Evolutionary conservation across 1,140 invertebrate species (phyloP).

Genomic region (Nasonia giraulti): DNA sequence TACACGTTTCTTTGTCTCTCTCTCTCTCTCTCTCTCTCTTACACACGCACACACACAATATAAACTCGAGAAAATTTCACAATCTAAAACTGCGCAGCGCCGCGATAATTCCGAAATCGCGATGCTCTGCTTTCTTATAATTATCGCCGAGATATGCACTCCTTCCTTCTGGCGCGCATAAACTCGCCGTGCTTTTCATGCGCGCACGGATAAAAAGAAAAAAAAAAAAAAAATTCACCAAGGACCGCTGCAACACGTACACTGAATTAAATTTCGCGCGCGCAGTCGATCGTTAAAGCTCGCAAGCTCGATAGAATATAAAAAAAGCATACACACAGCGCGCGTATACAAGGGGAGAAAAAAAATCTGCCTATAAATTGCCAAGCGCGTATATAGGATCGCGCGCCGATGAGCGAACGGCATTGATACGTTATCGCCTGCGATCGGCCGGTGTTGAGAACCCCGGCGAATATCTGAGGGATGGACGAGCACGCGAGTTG

Average conservation of each 20-base stretch:
- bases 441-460: slow-evolving; percentile 61
- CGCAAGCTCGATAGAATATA: neutral
- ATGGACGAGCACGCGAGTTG: slow-evolving; percentile 71
- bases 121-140: neutral
- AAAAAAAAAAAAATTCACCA: neutral
- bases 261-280: slow-evolving; percentile 1
- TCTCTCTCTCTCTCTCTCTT: too few species aligned
- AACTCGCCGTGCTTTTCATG: too few species aligned
- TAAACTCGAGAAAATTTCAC: too few species aligned
- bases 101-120: neutral
- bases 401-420: neutral
- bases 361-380: slow-evolving; percentile 6
- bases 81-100: too few species aligned
- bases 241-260: neutral
- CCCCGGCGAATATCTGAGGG: slow-evolving; percentile 62
- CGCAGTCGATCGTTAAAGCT: neutral
- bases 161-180: too few species aligned
- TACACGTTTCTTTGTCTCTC: too few species aligned
- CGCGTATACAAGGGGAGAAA: neutral
- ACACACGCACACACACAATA: too few species aligned
- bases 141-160: neutral
- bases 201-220: too few species aligned
- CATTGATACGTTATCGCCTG: slow-evolving; percentile 39
- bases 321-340: neutral
- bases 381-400: neutral